Evolutionary conservation across 2,888 invertebrate genomes (phyloP), one percentile per base, ranked within the genome.

Genomic region (Hyles lineata): DNA sequence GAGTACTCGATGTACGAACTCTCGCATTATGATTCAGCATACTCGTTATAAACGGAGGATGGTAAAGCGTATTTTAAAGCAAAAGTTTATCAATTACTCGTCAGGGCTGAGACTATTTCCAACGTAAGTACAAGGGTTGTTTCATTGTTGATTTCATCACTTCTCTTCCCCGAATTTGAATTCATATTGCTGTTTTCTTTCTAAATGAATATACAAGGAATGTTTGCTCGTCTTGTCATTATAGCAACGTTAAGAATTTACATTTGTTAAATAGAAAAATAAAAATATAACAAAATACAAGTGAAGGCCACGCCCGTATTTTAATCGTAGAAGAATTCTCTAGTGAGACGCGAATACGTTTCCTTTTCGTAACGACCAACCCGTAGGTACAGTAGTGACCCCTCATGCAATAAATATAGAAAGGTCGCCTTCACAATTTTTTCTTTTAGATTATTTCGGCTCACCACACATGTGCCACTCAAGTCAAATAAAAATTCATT

Each of bases 301-400:
- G 6, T 19, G 15, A 63, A 25, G 17, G 11, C 19, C 50, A 2
- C 15, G 15, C 63, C 0, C 23, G 21, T 67, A 67, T 67, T 50
- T 67, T 67, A 67, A 67, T 67, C 67, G 67, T 67, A 67, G 50
- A 50, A 50, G 50, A 50, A 67, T 67, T 43, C 67, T 67, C 67
- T 17, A 50, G 67, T 67, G 67, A 67, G 67, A 43, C 23, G 23
- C 50, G 23, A 23, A 50, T 43, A 25, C 50, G 23, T 23, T 67
- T 67, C 23, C 23, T 67, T 67, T 50, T 21, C 50, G 67, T 43
- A 67, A 67, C 23, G 67, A 50, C 67, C 43, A 67, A 21, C 43
- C 50, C 50, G 43, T 67, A 23, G 21, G 50, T 67, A 50, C 15
- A 50, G 50, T 23, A 23, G 43, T 67, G 67, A 63, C 67, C 67